Percentiles rank a stretch among this genome's conserved stretches.
Conservation (phyloP, 2,797 vertebrate species). For the Mus minutoides region DNA sequence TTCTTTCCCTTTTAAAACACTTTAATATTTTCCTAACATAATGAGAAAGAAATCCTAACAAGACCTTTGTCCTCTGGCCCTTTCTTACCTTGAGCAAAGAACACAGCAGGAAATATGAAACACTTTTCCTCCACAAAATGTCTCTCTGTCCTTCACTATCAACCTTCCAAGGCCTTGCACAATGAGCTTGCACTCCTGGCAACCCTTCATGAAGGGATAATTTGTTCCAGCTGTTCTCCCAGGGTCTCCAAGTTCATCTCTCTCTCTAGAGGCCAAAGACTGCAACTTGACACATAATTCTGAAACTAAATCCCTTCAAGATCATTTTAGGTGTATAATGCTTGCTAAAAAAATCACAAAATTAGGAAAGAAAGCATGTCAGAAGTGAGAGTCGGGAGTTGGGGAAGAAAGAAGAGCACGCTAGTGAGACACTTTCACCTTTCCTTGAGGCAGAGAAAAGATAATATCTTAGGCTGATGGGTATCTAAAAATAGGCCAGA, state of each 20-base stretch:
- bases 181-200: not conserved
- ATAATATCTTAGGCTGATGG: conserved; percentile 49
- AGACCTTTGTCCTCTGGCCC: not conserved
- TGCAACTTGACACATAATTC: not conserved
- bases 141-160: conserved; percentile 26
- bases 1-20: conserved; percentile 23
- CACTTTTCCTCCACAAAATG: not conserved
- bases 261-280: conserved; percentile 12
- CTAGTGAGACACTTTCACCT: not conserved
- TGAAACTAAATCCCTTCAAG: not conserved
- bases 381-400: not conserved
- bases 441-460: conserved; percentile 38
- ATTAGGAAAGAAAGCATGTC: not conserved
- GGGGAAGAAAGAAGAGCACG: not conserved
- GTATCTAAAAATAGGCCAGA: conserved; percentile 69
- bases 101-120: not conserved
- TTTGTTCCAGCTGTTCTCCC: not conserved
- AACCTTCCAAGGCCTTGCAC: not conserved
- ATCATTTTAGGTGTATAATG: not conserved
- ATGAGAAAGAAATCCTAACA: conserved; percentile 24
- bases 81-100: conserved; percentile 32
- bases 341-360: not conserved
- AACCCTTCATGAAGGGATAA: not conserved
- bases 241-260: not conserved
- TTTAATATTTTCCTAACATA: not conserved